Percentiles rank a stretch among this genome's conserved stretches.
Evolutionary conservation across 2,797 vertebrate species (phyloP).

Genomic region (Erpetoichthys calabaricus): DNA sequence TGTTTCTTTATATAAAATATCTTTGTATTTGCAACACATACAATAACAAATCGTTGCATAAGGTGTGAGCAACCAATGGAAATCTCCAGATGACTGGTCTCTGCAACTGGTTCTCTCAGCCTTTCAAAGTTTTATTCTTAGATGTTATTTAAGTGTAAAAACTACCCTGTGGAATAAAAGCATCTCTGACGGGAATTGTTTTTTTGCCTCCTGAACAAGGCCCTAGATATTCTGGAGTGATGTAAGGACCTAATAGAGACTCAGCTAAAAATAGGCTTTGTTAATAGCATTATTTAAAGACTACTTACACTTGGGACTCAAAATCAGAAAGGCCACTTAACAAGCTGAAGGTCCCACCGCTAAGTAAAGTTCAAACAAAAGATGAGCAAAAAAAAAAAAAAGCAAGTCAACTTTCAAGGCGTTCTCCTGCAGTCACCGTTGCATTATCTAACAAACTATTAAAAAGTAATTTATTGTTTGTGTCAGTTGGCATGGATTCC

Average conservation of each 20-base stretch:
- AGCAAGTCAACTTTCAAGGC: not conserved
- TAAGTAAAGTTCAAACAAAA: no score
- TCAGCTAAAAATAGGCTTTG: not conserved
- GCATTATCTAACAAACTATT: slow-evolving; percentile 9
- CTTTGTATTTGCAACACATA: no score
- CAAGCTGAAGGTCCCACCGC: no score
- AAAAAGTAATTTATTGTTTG: slow-evolving; percentile 8
- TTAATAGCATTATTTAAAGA: slow-evolving; percentile 1
- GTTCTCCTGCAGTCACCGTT: not conserved
- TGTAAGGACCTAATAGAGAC: slow-evolving; percentile 5
- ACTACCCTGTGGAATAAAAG: no score
- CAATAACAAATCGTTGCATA: no score
- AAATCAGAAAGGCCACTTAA: not conserved
- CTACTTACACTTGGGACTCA: not conserved
- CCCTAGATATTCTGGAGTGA: slow-evolving; percentile 3
- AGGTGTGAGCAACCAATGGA: no score
- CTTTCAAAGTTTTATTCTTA: no score
- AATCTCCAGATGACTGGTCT: no score
- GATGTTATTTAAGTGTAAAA: no score
- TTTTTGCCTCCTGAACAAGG: not conserved
- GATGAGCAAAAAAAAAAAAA: not conserved
- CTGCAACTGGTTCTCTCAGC: no score
- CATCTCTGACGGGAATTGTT: not conserved
- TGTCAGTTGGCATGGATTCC: slow-evolving; percentile 10
- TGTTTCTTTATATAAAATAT: no score